Base-by-base conservation (phyloP, 1,140 invertebrate genomes). In the Sinella curviseta region DNA sequence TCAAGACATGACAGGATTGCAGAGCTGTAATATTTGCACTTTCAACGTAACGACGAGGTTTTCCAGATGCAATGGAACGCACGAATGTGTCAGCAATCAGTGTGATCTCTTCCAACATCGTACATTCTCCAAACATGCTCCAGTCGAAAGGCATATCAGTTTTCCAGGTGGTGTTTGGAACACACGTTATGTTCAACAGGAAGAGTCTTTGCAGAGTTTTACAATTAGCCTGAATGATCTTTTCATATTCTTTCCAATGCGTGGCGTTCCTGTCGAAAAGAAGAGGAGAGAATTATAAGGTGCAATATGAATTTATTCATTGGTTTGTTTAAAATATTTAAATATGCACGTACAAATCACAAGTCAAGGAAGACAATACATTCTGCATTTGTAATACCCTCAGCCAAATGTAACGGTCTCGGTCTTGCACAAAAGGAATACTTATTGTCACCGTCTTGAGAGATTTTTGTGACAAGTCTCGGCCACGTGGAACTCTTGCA, bases 231-330 rank as follows among this genome's bases (percentile, higher is more conserved):
- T 8, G 28, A 48, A 75, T 28, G 39, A 17, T 75, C 28, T 54
- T 28, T 24, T 48, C 33, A 75, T 75, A 75, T 28, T 54, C 34
- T 48, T 75, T 75, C 74, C 74, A 75, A 26, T 75, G 17, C 4
- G 39, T 75, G 12, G 65, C 65, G 30, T 70, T 70, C n/a, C 8
- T 4, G 30, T 70, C 31, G 31, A 24, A 70, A n/a, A 24, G 12
- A n/a, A 60, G 55, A 4, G 55, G 24, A 3, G 3, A 3, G 55
- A 60, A 24, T 4, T n/a, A n/a, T n/a, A n/a, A n/a, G n/a, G n/a
- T n/a, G n/a, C n/a, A n/a, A n/a, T n/a, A n/a, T n/a, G n/a, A n/a
- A n/a, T n/a, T n/a, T n/a, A n/a, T n/a, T n/a, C n/a, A n/a, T n/a
- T n/a, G n/a, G n/a, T n/a, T n/a, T n/a, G n/a, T n/a, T n/a, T n/a